Evolutionary conservation across 2,888 invertebrate species (phyloP).

Genomic region (Strigamia transsilvanica): DNA sequence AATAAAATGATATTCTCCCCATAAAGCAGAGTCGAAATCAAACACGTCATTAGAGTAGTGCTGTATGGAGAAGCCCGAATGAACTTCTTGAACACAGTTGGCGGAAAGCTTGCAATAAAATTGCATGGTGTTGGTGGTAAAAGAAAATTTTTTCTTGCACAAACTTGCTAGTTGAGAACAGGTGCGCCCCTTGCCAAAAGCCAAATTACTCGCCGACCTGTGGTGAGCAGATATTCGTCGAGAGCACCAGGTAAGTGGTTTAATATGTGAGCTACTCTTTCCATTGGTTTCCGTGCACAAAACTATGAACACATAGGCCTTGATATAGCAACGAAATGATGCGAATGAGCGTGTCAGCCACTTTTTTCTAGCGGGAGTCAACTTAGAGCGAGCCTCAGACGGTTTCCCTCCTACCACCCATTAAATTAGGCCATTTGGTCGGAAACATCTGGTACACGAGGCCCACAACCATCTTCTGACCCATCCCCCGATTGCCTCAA

Average conservation of each 20-base stretch:
- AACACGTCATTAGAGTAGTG: constrained; percentile 30
- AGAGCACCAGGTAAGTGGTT: constrained; percentile 49
- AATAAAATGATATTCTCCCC: not conserved
- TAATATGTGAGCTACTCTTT: constrained; percentile 48
- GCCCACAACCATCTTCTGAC: constrained; percentile 48
- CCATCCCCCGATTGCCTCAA: constrained; percentile 37
- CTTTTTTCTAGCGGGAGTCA: constrained; percentile 37
- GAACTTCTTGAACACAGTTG: constrained; percentile 49
- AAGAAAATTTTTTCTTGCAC: constrained; percentile 18
- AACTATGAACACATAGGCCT: constrained; percentile 31
- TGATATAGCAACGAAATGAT: constrained; percentile 4
- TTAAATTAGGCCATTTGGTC: constrained; percentile 45
- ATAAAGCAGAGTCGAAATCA: not conserved
- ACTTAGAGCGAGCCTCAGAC: constrained; percentile 39
- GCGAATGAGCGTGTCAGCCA: not conserved
- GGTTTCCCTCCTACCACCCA: constrained; percentile 28
- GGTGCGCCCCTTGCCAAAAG: constrained; percentile 43
- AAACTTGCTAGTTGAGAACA: constrained; percentile 47
- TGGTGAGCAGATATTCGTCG: constrained; percentile 42
- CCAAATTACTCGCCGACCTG: constrained; percentile 46
- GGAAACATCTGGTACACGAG: constrained; percentile 50
- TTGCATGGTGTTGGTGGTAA: constrained; percentile 28
- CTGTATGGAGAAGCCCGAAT: constrained; percentile 13
- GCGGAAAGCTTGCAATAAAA: constrained; percentile 33
- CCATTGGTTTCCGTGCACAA: constrained; percentile 35